Base-by-base conservation (phyloP, 2,797 vertebrate species). In the Hephaestus fuliginosus region DNA sequence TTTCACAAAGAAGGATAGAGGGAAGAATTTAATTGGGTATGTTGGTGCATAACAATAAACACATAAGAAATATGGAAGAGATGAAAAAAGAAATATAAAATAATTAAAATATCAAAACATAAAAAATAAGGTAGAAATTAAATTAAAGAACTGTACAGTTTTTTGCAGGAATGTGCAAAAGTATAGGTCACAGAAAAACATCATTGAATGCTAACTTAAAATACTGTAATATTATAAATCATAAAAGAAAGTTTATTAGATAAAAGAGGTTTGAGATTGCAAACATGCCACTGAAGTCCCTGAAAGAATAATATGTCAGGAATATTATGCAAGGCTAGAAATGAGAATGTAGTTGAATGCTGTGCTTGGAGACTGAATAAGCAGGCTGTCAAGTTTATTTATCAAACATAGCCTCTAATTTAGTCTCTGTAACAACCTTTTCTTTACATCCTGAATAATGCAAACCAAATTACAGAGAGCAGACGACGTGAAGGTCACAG, bases 361-460 rank as follows among this genome's bases (percentile, higher is more conserved):
- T 48, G 9, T 62, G 66, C 51, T 41, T 12, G 22, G 25, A 52
- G 18, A 48, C 25, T 20, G 28, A 48, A 36, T 33, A 28, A 51
- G 30, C 13, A 15, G 14, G 6, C 18, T 51, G 17, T 56, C 43
- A 53, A 15, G 49, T 62, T 36, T 18, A 64, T 55, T 56, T 14
- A 57, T 70, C 5, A 74, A 68, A 55, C 41, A 43, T 13, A 33
- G 18, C 22, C 22, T 46, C 41, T 30, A 57, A 48, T 58, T 57
- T 70, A 33, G 44, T 57, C 22, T 30, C 62, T 52, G 22, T 18
- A 2, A 49, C 41, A 48, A 68, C 44, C 14, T 51, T 28, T 44
- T 28, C 28, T 70, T 65, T 65, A n/a, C 39, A 46, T 39, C 30
- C 12, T 61, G 30, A 46, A 55, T 70, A 52, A 74, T 66, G 28